Evolutionary conservation across 2,797 vertebrate genomes (phyloP).

Genomic region (Myiotriccus ornatus): DNA sequence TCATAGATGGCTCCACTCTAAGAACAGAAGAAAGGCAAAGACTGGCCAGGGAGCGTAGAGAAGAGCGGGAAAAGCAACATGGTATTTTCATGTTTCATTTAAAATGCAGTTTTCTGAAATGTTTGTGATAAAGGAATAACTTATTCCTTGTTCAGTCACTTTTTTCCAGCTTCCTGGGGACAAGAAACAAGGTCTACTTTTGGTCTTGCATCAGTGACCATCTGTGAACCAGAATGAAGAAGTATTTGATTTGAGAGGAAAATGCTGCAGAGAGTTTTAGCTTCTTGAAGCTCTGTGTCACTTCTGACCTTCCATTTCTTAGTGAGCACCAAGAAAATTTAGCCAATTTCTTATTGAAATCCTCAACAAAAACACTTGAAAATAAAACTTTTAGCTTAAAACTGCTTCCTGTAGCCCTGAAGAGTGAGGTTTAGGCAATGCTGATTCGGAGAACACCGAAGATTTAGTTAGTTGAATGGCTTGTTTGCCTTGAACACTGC

Average conservation of each 20-base stretch:
- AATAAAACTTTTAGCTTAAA: neutral
- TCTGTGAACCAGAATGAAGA: neutral
- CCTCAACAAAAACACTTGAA: neutral
- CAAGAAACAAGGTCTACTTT: neutral
- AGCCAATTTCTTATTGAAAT: neutral
- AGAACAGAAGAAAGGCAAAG: constrained; percentile 90
- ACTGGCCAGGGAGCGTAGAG: constrained; percentile 90
- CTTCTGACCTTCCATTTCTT: neutral
- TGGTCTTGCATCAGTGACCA: neutral
- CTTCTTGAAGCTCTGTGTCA: neutral
- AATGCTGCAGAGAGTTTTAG: neutral
- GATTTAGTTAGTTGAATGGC: neutral
- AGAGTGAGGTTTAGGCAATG: neutral
- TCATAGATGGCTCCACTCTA: constrained; percentile 87
- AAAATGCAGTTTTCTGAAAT: neutral
- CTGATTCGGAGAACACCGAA: neutral
- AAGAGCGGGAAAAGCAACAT: constrained; percentile 87
- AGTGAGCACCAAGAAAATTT: neutral
- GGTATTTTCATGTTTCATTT: constrained; percentile 75
- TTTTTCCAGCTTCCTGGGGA: neutral
- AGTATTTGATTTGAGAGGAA: neutral
- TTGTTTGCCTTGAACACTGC: neutral
- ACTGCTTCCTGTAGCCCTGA: neutral
- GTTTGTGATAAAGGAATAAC: neutral
- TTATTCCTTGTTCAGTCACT: neutral